These are phyloP conservation scores for Poeciliopsis infans DNA, from an alignment of 2,797 vertebrate genomes.

Conservation along the genomic window DNA sequence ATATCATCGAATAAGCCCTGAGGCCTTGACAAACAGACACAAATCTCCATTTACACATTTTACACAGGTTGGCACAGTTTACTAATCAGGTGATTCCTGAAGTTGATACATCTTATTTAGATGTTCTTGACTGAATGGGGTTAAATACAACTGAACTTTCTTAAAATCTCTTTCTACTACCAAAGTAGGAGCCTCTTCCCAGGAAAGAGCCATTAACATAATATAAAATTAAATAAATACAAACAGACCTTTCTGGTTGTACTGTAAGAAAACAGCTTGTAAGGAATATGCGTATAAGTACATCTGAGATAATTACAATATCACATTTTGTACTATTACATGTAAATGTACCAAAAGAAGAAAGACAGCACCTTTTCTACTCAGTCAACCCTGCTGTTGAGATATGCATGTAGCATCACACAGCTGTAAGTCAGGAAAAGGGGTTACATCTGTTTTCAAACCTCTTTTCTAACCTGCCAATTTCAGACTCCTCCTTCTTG, in stretches of 20 bases:
- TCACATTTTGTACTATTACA: background rate
- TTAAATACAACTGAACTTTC: background rate
- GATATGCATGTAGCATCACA: background rate
- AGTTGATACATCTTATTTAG: background rate
- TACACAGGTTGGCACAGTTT: background rate
- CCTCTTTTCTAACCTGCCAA: conserved; percentile 11
- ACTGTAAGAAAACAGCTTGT: background rate
- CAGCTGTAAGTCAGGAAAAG: conserved; percentile 8
- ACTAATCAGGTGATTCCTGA: background rate
- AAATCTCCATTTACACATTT: background rate
- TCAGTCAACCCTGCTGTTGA: background rate
- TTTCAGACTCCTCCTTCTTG: background rate
- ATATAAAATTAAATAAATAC: background rate
- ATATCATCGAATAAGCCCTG: background rate
- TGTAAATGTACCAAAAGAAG: background rate
- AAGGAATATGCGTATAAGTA: background rate
- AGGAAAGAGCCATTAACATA: no score
- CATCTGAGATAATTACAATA: background rate
- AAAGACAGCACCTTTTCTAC: background rate
- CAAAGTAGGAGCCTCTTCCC: background rate
- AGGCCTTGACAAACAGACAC: background rate
- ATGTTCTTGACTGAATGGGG: background rate
- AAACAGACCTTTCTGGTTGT: background rate
- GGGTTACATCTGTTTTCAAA: conserved; percentile 4
- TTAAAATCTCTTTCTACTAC: background rate